phyloP scores from a whole-genome alignment of 2,888 invertebrate genomes.

The Alentia gelatinosa region DNA sequence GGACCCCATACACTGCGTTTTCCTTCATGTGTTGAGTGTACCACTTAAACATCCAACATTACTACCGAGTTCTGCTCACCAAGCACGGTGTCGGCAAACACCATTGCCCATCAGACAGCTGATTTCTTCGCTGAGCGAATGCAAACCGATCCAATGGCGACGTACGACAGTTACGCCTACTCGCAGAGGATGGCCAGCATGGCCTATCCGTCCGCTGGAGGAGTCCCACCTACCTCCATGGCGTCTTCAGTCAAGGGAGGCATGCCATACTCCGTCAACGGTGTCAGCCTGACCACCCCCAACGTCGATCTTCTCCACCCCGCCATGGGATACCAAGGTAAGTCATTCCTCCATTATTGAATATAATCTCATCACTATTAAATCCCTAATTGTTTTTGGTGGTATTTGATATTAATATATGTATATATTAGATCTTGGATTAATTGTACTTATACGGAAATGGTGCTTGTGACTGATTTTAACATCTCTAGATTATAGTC shows the following conservation, averaged over 20 bases:
- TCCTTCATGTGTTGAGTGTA: no score
- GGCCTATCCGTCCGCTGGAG: constrained; percentile 60
- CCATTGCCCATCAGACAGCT: no score
- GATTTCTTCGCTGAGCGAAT: not conserved
- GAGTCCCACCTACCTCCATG: constrained; percentile 65
- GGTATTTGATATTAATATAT: not conserved
- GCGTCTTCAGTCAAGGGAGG: constrained; percentile 66
- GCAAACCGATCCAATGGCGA: constrained; percentile 54
- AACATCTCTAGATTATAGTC: no score
- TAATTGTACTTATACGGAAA: no score
- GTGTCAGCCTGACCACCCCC: constrained; percentile 78
- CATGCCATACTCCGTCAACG: constrained; percentile 77
- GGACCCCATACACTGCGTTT: not conserved
- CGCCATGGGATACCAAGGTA: constrained; percentile 85
- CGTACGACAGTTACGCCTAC: constrained; percentile 61
- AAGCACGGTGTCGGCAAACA: no score
- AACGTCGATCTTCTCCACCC: constrained; percentile 86
- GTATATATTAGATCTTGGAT: no score
- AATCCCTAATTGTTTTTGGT: no score
- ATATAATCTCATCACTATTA: no score
- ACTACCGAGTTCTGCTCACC: no score
- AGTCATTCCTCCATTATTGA: not conserved
- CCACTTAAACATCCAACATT: no score
- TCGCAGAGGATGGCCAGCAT: constrained; percentile 60
- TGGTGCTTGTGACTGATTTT: no score